Evolutionary conservation across 2,797 vertebrate species (phyloP), one percentile per base, ranked within the genome.

Genomic region (Poeciliopsis presidionis): DNA sequence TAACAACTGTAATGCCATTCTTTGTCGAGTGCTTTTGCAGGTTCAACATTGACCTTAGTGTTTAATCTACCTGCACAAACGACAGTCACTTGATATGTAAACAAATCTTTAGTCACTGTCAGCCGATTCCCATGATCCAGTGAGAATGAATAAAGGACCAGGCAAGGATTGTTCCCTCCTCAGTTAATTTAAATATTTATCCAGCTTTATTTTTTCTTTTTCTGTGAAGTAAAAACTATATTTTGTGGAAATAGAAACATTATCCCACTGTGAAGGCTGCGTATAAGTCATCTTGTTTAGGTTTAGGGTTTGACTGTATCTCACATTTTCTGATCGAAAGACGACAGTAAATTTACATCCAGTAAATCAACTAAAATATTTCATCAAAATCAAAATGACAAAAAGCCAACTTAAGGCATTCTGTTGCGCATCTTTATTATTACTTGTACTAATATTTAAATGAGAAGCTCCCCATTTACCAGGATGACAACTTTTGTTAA

Each of bases 1-100:
- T 96, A 95, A 94, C 91, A 84, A 80, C 93, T 88, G 83, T 93
- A 94, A 93, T 88, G 88, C 83, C 91, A 85, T 92, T 91, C 93
- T 91, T 87, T 92, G 92, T 94, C 77, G 53, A 95, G 94, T 92
- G 92, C 92, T 94, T 94, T 92, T 89, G 93, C 93, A 94, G 93
- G 92, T 92, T 92, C 93, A 93, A 92, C 94, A 89, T 92, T 92
- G 92, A 91, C 85, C 90, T 89, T 86, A 86, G 87, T 86, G 91
- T 94, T 91, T 94, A 86, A 93, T 94, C 93, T 93, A 86, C 81
- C 87, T 91, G 86, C 84, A 91, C 92, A 93, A 92, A 92, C 71
- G 72, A 78, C 88, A 75, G 74, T 91, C 86, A 87, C 89, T 90
- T 79, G 72, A 88, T 84, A 69, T 76, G 76, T 91, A 92, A 92